Evolutionary conservation across 2,797 vertebrate species (phyloP), one percentile per base, ranked within the genome.

Genomic region (Tamandua tetradactyla): DNA sequence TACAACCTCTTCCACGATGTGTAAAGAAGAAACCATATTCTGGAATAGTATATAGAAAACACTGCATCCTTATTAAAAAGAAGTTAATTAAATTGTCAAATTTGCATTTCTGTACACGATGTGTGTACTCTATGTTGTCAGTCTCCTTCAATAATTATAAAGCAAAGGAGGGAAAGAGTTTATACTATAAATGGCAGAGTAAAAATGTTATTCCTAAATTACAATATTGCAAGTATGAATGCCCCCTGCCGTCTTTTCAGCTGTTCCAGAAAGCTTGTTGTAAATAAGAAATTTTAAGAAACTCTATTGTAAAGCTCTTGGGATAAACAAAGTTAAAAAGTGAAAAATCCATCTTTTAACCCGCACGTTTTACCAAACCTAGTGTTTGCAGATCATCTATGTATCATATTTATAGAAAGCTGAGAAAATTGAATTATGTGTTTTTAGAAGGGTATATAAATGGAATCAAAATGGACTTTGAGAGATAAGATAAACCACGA

Each of bases 371-470:
- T 69, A 44, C 32, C 57, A 66, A 47, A 42, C 23, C 42, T 83
- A 57, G 0, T 76, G n/a, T 81, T 83, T 93, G 25, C 22, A 91
- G 49, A 82, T 76, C 89, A 13, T 35, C 7, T 69, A 57, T 62
- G 9, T n/a, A 25, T 74, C 2, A n/a, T 61, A 75, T 27, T 55
- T 23, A 85, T 30, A 84, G 5, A 82, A 11, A 84, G 20, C 35
- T 42, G 11, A 80, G 25, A n/a, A 87, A 49, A 79, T 66, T 68
- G 90, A 68, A 59, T 79, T 71, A 20, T 79, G 6, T 10, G 83
- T 92, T 89, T 94, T 61, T 57, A 13, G 15, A 92, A 88, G 30
- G 55, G 9, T 59, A 72, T 59, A 79, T 55, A 75, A 96, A 79
- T 13, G 59, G 52, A 96, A 68, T 49, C 7, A 81, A 84, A 74